These are phyloP conservation scores for Elanus axillaris DNA, from an alignment of 2,113 vertebrate species.

Conservation along the genomic window DNA sequence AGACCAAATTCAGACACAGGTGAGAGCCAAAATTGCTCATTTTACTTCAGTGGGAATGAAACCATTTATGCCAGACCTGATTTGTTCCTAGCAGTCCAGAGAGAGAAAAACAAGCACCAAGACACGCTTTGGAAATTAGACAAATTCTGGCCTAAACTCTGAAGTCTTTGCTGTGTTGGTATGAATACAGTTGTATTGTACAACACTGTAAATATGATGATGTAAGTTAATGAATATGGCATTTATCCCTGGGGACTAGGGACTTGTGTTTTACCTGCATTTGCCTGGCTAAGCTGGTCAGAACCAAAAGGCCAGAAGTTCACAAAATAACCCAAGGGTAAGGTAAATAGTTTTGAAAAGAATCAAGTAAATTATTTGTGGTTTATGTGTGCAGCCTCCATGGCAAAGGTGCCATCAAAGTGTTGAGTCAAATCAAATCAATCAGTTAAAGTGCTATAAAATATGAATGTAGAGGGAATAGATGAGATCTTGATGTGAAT, in stretches of 20 bases:
- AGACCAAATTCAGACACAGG: not conserved
- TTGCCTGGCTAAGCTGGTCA: not conserved
- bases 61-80: not conserved
- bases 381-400: constrained; percentile 5
- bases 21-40: not conserved
- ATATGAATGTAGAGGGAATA: constrained; percentile 66
- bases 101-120: not conserved
- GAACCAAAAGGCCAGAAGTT: constrained; percentile 19
- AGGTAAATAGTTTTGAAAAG: constrained; percentile 58
- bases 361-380: constrained; percentile 62
- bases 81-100: not conserved
- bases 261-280: not conserved
- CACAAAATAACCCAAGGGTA: constrained; percentile 53
- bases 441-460: constrained; percentile 67
- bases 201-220: not conserved
- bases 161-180: not conserved
- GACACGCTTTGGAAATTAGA: not conserved
- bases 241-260: not conserved
- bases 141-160: not conserved
- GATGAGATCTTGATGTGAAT: constrained; percentile 66
- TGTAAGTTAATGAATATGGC: not conserved
- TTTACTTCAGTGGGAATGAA: not conserved
- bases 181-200: not conserved
- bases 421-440: constrained; percentile 66
- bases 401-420: constrained; percentile 48